Base-by-base conservation (phyloP, 2,888 invertebrate species). In the Epirrhoe alternata region DNA sequence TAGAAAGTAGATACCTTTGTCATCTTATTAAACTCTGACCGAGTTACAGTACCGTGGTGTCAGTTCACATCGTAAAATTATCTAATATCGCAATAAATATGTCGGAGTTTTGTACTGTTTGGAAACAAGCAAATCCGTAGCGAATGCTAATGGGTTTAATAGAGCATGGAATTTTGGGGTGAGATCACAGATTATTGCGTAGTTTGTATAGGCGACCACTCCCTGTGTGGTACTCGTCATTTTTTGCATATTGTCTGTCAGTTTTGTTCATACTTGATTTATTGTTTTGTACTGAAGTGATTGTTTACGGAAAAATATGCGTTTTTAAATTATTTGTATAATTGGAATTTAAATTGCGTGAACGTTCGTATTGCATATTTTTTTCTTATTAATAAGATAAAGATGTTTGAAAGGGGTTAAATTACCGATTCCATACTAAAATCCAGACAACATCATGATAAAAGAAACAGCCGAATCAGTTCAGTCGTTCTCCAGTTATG, bases 1-100 rank as follows among this genome's bases (percentile, higher is more conserved):
- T 91, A 88, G 86, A 78, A 86, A 85, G 79, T 81, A 68, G 69
- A 73, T 63, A 91, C 90, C 91, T 92, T 93, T 93, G 92, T 93
- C 82, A 87, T 79, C 90, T 89, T 79, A 85, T 92, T 92, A 93
- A 93, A 93, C 87, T 93, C 86, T 93, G 92, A 93, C 92, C 91
- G 92, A 92, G 87, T 93, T 91, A 92, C 49, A 58, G 52, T 61
- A 51, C 74, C 76, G 74, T 74, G 74, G 77, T 76, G 76, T 80
- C 72, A 78, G 79, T 92, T 92, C 92, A 87, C 92, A 91, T 93
- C 92, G 91, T 93, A 87, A 92, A 92, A 88, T 87, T 84, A 86
- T 91, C 86, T 89, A 84, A 84, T 88, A 88, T 88, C 87, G 89
- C 87, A 85, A 92, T 93, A 90, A 92, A 92, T 90, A 87, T 89